A percentile compares a stretch with the other conserved stretches of the same genome.
phyloP scores from a whole-genome alignment of 2,113 vertebrate genomes.

The Sisor rabdophorus region DNA sequence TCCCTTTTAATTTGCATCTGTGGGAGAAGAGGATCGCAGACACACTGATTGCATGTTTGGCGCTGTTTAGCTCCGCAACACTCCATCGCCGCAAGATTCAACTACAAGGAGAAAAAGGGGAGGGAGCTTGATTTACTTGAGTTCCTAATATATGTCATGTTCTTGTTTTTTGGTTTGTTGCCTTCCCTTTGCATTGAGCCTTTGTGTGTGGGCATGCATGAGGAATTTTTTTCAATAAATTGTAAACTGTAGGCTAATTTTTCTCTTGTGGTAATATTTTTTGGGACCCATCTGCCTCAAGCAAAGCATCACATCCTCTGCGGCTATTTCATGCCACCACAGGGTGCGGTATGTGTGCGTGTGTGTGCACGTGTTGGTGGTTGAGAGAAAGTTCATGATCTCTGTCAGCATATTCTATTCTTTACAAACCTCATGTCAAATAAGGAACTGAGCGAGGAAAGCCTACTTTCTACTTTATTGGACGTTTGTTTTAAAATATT shows the following conservation, averaged over 20 bases:
- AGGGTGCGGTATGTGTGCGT: constrained; percentile 35
- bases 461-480: constrained; percentile 53
- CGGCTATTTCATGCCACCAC: constrained; percentile 56
- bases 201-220: neutral
- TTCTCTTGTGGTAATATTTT: constrained; percentile 58
- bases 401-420: constrained; percentile 33
- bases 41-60: constrained; percentile 58
- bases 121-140: constrained; percentile 33
- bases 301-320: constrained; percentile 56
- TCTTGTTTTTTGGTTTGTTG: constrained; percentile 51
- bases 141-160: constrained; percentile 57
- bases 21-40: constrained; percentile 50
- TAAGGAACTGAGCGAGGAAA: constrained; percentile 32
- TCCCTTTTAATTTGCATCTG: constrained; percentile 59
- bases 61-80: constrained; percentile 47
- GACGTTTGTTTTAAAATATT: constrained; percentile 58
- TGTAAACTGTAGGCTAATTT: constrained; percentile 55
- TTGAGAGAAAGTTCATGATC: constrained; percentile 21
- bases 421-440: constrained; percentile 33
- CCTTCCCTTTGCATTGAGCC: constrained; percentile 47
- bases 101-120: constrained; percentile 29
- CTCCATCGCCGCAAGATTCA: constrained; percentile 30
- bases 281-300: constrained; percentile 49
- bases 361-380: constrained; percentile 20
- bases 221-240: constrained; percentile 49